These are phyloP conservation scores for Callimico goeldii DNA, from an alignment of 2,797 vertebrate genomes.

Conservation along the genomic window DNA sequence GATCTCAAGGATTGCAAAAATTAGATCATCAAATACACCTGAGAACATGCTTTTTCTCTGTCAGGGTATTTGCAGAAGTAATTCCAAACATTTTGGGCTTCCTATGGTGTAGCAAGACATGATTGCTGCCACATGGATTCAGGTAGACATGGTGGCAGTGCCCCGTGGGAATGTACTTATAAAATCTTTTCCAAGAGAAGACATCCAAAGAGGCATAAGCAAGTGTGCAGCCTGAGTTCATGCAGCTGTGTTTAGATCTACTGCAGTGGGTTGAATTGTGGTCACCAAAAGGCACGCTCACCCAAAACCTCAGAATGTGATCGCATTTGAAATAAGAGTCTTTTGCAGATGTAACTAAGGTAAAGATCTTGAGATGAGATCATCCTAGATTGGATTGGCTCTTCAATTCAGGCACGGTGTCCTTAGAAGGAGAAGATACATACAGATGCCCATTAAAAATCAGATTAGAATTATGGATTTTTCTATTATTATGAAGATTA, in stretches of 20 bases:
- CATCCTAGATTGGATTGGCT: background rate
- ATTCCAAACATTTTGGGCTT: background rate
- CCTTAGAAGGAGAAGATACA: background rate
- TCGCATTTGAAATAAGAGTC: background rate
- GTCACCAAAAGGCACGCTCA: background rate
- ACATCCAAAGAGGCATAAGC: background rate
- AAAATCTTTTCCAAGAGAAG: background rate
- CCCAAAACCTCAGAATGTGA: background rate
- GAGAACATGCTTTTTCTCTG: background rate
- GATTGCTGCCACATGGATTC: background rate
- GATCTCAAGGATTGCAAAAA: background rate
- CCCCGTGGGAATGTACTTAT: background rate
- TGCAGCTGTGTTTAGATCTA: background rate
- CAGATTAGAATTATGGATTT: background rate
- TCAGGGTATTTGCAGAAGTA: background rate
- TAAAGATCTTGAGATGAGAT: background rate
- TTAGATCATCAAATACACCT: too few species aligned
- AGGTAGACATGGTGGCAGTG: background rate
- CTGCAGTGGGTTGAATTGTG: background rate
- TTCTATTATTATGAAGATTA: background rate
- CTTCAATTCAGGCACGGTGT: background rate
- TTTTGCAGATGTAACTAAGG: background rate
- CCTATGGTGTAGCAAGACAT: background rate
- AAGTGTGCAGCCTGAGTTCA: background rate
- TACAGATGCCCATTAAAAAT: background rate